Conservation (phyloP, 1,140 invertebrate genomes). For the Meloidogyne floridensis region DNA sequence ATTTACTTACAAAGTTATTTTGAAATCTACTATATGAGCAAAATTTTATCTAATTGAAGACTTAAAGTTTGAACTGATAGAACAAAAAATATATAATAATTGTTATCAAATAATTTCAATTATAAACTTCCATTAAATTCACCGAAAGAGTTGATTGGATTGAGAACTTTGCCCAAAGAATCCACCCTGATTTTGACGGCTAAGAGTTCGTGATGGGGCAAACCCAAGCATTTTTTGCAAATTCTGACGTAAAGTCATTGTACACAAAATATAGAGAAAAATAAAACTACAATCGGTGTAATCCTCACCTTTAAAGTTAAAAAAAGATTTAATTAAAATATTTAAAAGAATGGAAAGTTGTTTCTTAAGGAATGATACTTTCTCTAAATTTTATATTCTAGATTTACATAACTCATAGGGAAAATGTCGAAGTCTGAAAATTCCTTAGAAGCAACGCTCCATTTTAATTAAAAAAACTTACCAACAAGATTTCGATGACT, state of each 20-base stretch:
- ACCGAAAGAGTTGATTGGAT: constrained; percentile 46
- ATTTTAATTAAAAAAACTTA: constrained; percentile 16
- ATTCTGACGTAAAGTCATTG: constrained; percentile 98
- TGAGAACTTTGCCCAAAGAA: constrained; percentile 44
- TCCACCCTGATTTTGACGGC: constrained; percentile 50
- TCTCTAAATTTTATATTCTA: too few species aligned
- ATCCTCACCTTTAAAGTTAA: constrained; percentile 78
- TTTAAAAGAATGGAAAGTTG: neutral
- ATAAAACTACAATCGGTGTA: constrained; percentile 99
- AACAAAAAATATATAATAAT: neutral
- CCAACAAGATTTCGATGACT: constrained; percentile 85
- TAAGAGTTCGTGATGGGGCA: constrained; percentile 78
- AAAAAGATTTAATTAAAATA: neutral
- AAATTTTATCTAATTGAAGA: neutral
- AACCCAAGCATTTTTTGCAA: constrained; percentile 96
- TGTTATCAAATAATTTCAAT: neutral
- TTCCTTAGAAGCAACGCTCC: too few species aligned
- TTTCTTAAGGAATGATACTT: too few species aligned
- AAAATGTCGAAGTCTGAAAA: too few species aligned
- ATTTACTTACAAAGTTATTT: too few species aligned
- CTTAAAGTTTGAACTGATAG: neutral
- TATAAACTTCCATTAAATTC: neutral
- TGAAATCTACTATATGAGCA: neutral
- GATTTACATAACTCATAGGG: too few species aligned
- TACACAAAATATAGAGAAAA: constrained; percentile 97